A percentile compares a stretch with the other conserved stretches of the same genome.
phyloP scores from a whole-genome alignment of 2,888 invertebrate species.

The Loripinus fragilis region DNA sequence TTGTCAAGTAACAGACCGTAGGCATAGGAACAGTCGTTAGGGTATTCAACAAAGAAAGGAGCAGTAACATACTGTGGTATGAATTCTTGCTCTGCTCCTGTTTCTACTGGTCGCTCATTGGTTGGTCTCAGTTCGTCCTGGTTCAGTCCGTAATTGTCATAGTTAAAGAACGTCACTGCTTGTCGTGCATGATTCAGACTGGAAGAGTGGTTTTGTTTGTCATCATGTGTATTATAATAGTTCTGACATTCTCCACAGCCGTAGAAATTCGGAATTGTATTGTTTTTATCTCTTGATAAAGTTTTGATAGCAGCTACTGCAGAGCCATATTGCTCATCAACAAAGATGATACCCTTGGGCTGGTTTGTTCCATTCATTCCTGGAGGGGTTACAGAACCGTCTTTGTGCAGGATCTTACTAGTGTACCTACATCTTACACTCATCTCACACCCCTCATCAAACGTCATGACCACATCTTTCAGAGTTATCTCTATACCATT shows the following conservation, averaged over 20 bases:
- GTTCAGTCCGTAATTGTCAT: neutral
- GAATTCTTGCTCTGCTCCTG: neutral
- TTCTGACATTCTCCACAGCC: neutral
- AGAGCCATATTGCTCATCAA: neutral
- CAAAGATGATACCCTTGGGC: neutral
- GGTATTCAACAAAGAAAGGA: conserved; percentile 3
- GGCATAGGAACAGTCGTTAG: neutral
- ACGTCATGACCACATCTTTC: neutral
- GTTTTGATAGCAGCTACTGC: conserved; percentile 5
- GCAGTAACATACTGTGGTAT: conserved; percentile 7
- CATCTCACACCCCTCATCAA: neutral
- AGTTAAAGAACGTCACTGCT: neutral
- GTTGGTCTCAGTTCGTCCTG: neutral
- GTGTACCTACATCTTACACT: neutral
- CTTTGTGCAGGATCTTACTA: neutral
- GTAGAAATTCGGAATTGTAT: neutral
- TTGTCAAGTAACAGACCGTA: neutral
- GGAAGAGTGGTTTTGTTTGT: neutral
- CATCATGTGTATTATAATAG: neutral
- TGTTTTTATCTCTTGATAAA: neutral
- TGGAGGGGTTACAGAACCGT: neutral
- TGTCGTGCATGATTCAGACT: neutral
- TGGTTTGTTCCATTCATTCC: neutral
- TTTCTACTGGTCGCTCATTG: neutral
- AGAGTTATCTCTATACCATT: neutral